Base-by-base conservation (phyloP, 2,888 invertebrate species). In the Leucozona laternaria region DNA sequence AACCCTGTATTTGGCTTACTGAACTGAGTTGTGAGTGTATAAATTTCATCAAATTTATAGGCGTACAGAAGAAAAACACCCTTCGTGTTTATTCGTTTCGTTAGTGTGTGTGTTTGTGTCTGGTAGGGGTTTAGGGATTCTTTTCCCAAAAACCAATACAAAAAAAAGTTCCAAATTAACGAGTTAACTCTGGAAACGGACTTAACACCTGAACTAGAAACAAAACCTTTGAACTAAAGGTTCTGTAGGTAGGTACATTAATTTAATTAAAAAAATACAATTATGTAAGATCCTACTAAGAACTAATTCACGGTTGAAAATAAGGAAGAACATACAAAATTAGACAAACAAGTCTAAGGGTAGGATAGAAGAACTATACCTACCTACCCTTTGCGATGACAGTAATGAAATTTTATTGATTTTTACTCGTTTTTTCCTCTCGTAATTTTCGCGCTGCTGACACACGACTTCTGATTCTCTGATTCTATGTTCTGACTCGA, bases 341-440 rank as follows among this genome's bases (percentile, higher is more conserved):
- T 34, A 68, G 66, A 50, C 20, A 45, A 77, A 68, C 34, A 66
- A 45, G 43, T 43, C 28, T 11, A 28, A 64, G n/a, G 53, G 17
- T 28, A 48, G 15, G 40, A 55, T 13, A 20, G 43, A 15, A 68
- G 31, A 20, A 43, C 40, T 28, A 28, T 6, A 77, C 68, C 77
- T 6, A 77, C 68, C 77, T 77, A 85, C 85, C 81, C 85, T 77
- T 80, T 28, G 50, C 62, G 80, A 73, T 77, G 80, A 77, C 72
- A 85, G 77, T 81, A 81, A 85, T 78, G 80, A 85, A 81, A 70
- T 78, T 60, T 81, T 85, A 85, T 85, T 85, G 85, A 85, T 85
- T 85, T 85, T 85, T 72, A 57, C 68, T 80, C 55, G 55, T 28
- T 78, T 79, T 68, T 72, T 34, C n/a, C 43, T 22, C n/a, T 43